Base-by-base conservation (phyloP, 2,888 invertebrate species). In the Tineola bisselliella region DNA sequence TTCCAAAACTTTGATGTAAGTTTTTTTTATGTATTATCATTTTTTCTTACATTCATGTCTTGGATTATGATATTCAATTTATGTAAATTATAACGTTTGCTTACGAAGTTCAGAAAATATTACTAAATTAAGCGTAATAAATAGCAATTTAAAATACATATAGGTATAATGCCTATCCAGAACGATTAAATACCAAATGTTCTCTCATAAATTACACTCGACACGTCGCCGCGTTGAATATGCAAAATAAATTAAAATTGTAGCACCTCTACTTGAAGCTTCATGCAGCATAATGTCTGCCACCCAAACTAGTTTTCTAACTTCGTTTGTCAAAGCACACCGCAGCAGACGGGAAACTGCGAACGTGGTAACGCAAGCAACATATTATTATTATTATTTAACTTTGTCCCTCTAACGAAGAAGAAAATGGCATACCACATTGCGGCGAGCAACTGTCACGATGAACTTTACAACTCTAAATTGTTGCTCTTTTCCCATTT, bases 241-340 rank as follows among this genome's bases (percentile, higher is more conserved):
- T 48, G 48, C 17, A 48, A 54, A 25, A 25, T 54, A 54, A 54
- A 25, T 25, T 54, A 25, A 54, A 19, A 54, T 18, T 19, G 19
- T 54, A 54, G 19, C 25, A 54, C 54, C 54, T 54, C 19, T 25
- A 54, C 25, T 48, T 48, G 48, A 10, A 13, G 48, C n/a, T 48
- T 48, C 54, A 58, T 33, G 31, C 33, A 58, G 33, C 58, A 33
- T 58, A 58, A 58, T 33, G 58, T 58, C 33, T 33, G 19, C 58
- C 33, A 31, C 15, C n/a, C 58, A 19, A 33, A 58, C 58, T 33
- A 58, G 58, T 58, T 58, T 58, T 58, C 33, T 33, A 58, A 58
- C 58, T 58, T 58, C 58, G 58, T 58, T 58, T 58, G 58, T 58
- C 58, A 58, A 58, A 58, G 58, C 31, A 33, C 31, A 19, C 58